Evolutionary conservation across 2,797 vertebrate genomes (phyloP), one percentile per base, ranked within the genome.

Genomic region (Hydrocynus forskahlii): DNA sequence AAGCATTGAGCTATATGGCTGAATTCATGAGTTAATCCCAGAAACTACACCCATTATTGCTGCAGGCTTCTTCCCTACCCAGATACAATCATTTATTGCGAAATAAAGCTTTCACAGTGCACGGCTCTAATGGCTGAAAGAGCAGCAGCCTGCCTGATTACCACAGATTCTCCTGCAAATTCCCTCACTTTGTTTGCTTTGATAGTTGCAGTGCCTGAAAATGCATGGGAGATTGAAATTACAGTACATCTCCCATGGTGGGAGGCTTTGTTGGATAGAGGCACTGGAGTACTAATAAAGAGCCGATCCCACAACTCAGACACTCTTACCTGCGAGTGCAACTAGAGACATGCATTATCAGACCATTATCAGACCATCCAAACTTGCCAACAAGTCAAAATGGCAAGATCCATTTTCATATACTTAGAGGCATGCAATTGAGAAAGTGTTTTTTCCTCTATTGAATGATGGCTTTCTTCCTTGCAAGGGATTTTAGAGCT

Each of bases 101-200:
- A 72, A 68, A 76, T 59, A 17, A 55, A 48, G 29, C 72, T 78
- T 81, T 83, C 73, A 60, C 70, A 68, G 80, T 72, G 77, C 62
- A 76, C 52, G 19, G 74, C 52, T 72, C 71, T 85, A 87, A 87
- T 85, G 75, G 79, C 85, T 75, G 73, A 77, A 72, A 77, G 77
- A 86, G 77, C 81, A 62, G 25, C 55, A 75, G 80, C 9, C 72
- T 81, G 79, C 79, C 64, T 85, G 78, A 88, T 90, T 86, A 89
- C 75, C 85, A 78, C 80, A 80, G 88, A 88, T 88, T 89, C 85
- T 68, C 75, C 71, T 78, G 71, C 75, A 86, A 83, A 81, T 80
- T 74, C 75, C 70, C 77, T 45, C 59, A 77, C 80, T 87, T 82
- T 87, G 86, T 87, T 87, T 87, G 83, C 84, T 84, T 88, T 87